Evolutionary conservation across 2,888 invertebrate genomes (phyloP), one percentile per base, ranked within the genome.

Genomic region (Argyra leucocephala): DNA sequence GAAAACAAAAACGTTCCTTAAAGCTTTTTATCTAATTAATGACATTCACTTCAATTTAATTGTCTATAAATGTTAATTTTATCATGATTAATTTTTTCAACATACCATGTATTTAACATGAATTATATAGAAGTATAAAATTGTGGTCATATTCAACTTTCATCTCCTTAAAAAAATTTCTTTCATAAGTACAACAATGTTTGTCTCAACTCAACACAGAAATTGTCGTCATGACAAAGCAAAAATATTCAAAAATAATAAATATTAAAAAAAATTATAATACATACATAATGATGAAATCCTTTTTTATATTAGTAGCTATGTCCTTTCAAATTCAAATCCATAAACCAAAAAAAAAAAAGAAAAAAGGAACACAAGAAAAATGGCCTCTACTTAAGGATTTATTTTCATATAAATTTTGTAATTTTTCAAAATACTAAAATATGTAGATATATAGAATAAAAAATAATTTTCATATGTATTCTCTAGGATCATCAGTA

Each of bases 11-110:
- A 31, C 10, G n/a, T n/a, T 48, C 15, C 15, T 48, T 48, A 12
- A n/a, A n/a, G n/a, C n/a, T n/a, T 48, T 18, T 48, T 48, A 18
- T 48, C 48, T 48, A 48, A 48, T 48, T 48, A 48, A 48, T 48
- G 48, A 48, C 48, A 48, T 15, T 48, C 48, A 48, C 48, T 48
- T 48, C 48, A 15, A 48, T n/a, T 48, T 48, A 48, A 48, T 48
- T 48, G 15, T 48, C 48, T 48, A 5, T 48, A 48, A 48, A 48
- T 48, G 48, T n/a, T 48, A 48, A 5, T 48, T 48, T 48, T 48
- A 48, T 48, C 48, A 48, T 48, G 48, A 48, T 48, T 48, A 48
- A 48, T 48, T 18, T 48, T 12, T 48, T 48, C 2, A 18, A 48
- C 15, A 48, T 18, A 48, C 12, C 1, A 18, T 2, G 2, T 12